A percentile compares a stretch with the other conserved stretches of the same genome.
phyloP scores from a whole-genome alignment of 2,888 invertebrate genomes.

The Tetragonula carbonaria region DNA sequence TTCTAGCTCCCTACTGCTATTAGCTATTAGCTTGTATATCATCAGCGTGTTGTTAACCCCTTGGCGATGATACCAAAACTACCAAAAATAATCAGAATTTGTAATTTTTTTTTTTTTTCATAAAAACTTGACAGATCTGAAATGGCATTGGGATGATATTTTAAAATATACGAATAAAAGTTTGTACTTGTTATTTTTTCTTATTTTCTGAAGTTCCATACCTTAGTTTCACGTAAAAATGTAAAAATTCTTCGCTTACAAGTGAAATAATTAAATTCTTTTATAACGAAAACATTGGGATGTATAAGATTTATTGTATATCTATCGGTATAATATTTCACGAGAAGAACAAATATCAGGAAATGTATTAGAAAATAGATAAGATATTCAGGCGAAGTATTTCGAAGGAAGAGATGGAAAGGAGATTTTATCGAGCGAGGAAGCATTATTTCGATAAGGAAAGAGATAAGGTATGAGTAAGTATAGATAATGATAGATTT shows the following conservation, averaged over 20 bases:
- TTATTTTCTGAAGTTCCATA: too few species aligned
- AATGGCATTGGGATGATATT: too few species aligned
- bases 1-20: slow-evolving; percentile 35
- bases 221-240: too few species aligned
- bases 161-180: too few species aligned
- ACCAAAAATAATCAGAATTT: too few species aligned
- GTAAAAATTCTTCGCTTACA: too few species aligned
- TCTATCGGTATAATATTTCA: too few species aligned
- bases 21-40: not conserved
- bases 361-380: not conserved
- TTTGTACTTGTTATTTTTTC: not conserved
- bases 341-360: not conserved
- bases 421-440: slow-evolving; percentile 44
- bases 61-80: too few species aligned
- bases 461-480: not conserved
- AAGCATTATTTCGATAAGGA: slow-evolving; percentile 47
- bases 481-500: not conserved
- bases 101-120: too few species aligned
- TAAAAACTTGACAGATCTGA: too few species aligned
- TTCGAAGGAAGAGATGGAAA: not conserved
- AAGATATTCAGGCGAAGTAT: not conserved
- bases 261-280: too few species aligned
- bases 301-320: not conserved
- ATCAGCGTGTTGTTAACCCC: slow-evolving; percentile 12
- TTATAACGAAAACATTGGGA: too few species aligned